These are phyloP conservation scores for Alaudala cheleensis DNA, from an alignment of 2,113 vertebrate species.

Conservation along the genomic window DNA sequence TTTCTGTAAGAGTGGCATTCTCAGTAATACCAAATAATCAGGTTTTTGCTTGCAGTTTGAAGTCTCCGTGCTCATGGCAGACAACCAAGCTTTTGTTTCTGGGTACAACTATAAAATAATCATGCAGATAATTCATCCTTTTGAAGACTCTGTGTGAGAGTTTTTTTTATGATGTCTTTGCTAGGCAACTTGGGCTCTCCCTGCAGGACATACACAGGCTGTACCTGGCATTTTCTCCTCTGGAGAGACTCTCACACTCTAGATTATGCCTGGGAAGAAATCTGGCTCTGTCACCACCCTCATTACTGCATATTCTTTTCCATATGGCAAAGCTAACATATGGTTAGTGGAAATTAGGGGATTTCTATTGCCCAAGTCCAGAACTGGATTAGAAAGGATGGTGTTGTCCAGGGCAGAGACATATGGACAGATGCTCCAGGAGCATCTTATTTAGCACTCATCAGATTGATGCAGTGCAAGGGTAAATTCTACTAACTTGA, in stretches of 20 bases:
- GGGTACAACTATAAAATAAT: neutral
- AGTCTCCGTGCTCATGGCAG: neutral
- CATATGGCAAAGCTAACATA: slow-evolving; percentile 34
- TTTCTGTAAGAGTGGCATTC: slow-evolving; percentile 1
- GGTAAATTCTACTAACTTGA: neutral
- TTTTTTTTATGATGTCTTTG: neutral
- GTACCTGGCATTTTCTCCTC: neutral
- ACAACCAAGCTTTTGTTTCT: neutral
- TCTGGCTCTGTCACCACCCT: neutral
- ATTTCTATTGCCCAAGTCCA: neutral
- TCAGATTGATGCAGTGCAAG: neutral
- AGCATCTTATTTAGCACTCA: neutral
- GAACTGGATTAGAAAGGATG: neutral
- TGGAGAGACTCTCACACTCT: neutral
- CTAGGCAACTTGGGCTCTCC: neutral
- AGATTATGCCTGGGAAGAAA: neutral
- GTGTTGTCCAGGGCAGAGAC: neutral
- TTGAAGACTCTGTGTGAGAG: neutral
- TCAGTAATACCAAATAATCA: slow-evolving; percentile 8
- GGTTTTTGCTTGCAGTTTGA: neutral
- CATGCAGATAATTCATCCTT: neutral
- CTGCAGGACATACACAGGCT: neutral
- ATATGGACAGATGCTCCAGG: neutral
- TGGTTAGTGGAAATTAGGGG: slow-evolving; percentile 6
- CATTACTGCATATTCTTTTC: slow-evolving; percentile 15